Base-by-base conservation (phyloP, 2,797 vertebrate genomes). In the Setipinna tenuifilis region DNA sequence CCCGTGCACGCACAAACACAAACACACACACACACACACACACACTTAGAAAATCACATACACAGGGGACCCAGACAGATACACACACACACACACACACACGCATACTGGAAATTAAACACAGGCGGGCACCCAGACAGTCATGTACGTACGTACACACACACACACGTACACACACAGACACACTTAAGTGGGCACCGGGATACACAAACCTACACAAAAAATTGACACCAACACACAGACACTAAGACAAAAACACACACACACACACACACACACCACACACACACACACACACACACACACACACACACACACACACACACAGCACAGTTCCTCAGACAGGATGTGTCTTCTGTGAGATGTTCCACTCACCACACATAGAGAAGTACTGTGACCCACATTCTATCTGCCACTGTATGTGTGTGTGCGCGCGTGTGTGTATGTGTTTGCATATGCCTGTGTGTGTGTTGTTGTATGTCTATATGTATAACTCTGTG, bases 21-120 rank as follows among this genome's bases (percentile, higher is more conserved):
- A 21, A 68, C 23, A 68, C 62, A 68, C 62, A 68, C 23, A 68
- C 65, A 71, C 65, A 71, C 65, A 68, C 62, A 68, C 62, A 68
- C 61, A 65, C 61, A 65, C 61, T 4, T 10, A 4, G 10, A 48
- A 3, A 48, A 10, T 10, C 4, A 48, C 46, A 48, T 10, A 48
- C 46, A 48, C 4, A 48, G 46, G 46, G n/a, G n/a, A n/a, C n/a
- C n/a, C 46, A 48, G 46, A 48, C 46, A 48, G 46, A 48, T 3
- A 48, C 46, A 48, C 46, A 48, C 46, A 54, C 50, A 54, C 9
- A 54, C 2, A 14, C 50, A 7, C 50, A 9, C 7, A 54, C 50
- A 54, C 50, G 7, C 50, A 54, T 7, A 5, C 5, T 41, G 35
- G 35, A 41, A 41, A 41, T 41, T 5, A 41, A 41, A 61, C 21